Evolutionary conservation across 2,888 invertebrate species (phyloP).

Genomic region (Augochlorella aurata): DNA sequence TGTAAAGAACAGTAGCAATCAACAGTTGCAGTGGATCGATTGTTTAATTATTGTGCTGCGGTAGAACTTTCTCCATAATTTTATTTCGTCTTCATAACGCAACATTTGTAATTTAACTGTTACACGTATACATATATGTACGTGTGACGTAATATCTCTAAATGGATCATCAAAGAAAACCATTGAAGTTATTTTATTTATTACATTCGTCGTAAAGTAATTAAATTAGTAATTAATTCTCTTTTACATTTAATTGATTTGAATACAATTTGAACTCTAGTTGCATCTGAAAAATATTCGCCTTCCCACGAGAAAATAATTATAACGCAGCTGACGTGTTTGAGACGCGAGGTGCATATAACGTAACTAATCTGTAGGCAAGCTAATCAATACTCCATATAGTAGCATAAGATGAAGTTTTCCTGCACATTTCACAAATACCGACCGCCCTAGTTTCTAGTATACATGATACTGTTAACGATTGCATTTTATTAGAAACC

Average conservation of each 20-base stretch:
- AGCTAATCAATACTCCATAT: slow-evolving; percentile 37
- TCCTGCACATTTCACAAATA: neutral
- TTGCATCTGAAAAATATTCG: neutral
- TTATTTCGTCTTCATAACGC: neutral
- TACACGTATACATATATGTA: too few relatives aligned
- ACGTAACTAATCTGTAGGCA: slow-evolving; percentile 14
- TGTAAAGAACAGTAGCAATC: too few relatives aligned
- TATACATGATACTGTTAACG: neutral
- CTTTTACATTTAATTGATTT: neutral
- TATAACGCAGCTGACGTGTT: neutral
- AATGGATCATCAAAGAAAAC: neutral
- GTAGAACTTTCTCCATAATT: too few relatives aligned
- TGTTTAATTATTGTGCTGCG: neutral
- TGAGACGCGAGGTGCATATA: neutral
- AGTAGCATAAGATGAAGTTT: neutral
- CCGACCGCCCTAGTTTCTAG: neutral
- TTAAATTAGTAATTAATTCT: neutral
- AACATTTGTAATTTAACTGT: neutral
- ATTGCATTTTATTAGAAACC: neutral
- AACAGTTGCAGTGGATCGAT: neutral
- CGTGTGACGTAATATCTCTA: neutral
- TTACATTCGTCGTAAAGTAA: neutral
- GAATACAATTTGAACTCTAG: neutral
- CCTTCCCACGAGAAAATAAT: neutral
- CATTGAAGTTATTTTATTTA: neutral